These are phyloP conservation scores for Lophura nycthemera DNA, from an alignment of 2,113 vertebrate species.

Conservation along the genomic window DNA sequence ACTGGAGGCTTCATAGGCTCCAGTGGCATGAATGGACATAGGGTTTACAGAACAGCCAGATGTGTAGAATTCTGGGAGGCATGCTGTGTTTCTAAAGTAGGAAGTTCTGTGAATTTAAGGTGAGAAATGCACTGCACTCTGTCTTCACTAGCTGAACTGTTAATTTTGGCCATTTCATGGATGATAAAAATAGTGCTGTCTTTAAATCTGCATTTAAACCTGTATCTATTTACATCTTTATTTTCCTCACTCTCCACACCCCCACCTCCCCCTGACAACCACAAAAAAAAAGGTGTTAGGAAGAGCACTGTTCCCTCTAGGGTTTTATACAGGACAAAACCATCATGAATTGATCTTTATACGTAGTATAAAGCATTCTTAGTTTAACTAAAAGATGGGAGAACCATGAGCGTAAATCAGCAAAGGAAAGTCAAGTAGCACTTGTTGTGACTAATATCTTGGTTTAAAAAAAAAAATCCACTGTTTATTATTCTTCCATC, in stretches of 20 bases:
- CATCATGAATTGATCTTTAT: neutral
- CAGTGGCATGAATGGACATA: neutral
- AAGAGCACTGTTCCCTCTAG: neutral
- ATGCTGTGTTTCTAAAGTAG: neutral
- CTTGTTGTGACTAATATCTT: neutral
- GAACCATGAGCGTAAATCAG: neutral
- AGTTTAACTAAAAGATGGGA: neutral
- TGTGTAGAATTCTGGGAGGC: neutral
- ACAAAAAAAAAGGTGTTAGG: neutral
- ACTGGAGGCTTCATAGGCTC: neutral
- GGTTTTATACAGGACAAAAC: neutral
- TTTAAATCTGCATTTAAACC: neutral
- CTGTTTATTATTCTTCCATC: neutral
- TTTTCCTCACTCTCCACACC: neutral
- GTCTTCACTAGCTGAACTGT: neutral
- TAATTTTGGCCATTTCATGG: neutral
- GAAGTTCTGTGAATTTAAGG: neutral
- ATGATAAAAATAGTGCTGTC: neutral
- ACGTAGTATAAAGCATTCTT: neutral
- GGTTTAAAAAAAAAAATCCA: neutral
- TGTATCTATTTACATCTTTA: neutral
- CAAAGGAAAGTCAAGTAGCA: neutral
- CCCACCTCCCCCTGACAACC: too few relatives aligned
- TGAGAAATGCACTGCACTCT: neutral
- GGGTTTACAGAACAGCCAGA: neutral